Percentiles rank a stretch among this genome's conserved stretches.
Evolutionary conservation across 2,797 vertebrate genomes (phyloP).

Genomic region (Myotis daubentonii): DNA sequence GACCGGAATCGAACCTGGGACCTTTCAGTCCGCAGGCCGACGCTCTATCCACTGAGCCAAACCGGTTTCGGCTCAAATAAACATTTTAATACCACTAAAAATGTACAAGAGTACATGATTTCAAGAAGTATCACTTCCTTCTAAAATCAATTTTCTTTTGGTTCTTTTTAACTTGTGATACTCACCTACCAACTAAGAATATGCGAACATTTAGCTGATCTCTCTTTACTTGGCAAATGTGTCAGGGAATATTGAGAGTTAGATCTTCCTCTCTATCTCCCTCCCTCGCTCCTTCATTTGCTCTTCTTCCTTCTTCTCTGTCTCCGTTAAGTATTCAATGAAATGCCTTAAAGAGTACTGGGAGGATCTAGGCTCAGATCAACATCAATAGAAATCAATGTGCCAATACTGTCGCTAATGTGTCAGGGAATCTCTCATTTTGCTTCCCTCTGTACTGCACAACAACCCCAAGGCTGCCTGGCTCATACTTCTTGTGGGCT

Average conservation of each 20-base stretch:
- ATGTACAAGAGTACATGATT: not conserved
- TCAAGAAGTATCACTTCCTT: not conserved
- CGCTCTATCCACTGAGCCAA: too few species aligned
- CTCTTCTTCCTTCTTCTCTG: not conserved
- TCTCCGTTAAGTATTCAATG: not conserved
- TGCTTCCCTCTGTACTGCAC: rapidly evolving
- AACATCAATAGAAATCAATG: not conserved
- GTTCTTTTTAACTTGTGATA: not conserved
- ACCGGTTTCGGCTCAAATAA: too few species aligned
- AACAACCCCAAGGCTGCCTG: not conserved
- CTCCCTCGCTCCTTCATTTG: too few species aligned
- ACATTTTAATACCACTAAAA: not conserved
- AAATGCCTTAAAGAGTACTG: not conserved
- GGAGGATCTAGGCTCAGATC: not conserved
- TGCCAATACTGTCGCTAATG: not conserved
- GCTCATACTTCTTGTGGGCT: not conserved
- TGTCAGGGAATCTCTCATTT: not conserved
- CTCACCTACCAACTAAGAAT: not conserved
- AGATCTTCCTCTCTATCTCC: not conserved
- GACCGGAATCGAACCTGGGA: too few species aligned
- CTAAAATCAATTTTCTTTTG: not conserved
- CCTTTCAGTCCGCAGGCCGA: too few species aligned
- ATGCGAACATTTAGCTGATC: not conserved
- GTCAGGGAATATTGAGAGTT: not conserved
- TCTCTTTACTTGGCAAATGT: not conserved